Percentiles rank a stretch among this genome's conserved stretches.
Evolutionary conservation across 2,888 invertebrate species (phyloP).

Genomic region (Agrotis exclamationis): DNA sequence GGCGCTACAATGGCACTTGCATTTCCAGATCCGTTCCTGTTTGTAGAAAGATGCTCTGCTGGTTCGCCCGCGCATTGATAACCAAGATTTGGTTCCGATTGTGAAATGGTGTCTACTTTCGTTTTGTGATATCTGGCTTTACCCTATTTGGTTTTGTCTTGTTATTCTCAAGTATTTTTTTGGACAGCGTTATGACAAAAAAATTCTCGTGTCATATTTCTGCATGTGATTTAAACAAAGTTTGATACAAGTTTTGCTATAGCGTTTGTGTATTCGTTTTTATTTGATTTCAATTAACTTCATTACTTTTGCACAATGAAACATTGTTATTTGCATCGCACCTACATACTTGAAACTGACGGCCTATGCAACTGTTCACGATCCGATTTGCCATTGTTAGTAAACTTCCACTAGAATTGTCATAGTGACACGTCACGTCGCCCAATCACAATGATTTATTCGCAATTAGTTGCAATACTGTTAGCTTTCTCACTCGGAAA

Average conservation of each 20-base stretch:
- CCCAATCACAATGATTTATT: constrained; percentile 73
- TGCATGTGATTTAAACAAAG: background rate
- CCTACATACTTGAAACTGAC: constrained; percentile 6
- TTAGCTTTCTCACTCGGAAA: constrained; percentile 62
- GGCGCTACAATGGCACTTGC: constrained; percentile 73
- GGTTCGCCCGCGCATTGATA: constrained; percentile 64
- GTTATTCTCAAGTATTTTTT: background rate
- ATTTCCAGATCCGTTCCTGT: constrained; percentile 70
- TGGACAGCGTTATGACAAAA: background rate
- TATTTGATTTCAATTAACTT: background rate
- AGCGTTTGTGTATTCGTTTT: background rate
- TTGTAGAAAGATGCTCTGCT: constrained; percentile 62
- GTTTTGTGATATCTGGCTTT: constrained; percentile 10
- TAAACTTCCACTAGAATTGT: constrained; percentile 44
- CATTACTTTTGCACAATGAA: constrained; percentile 5
- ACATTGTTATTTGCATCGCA: constrained; percentile 23
- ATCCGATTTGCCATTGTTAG: constrained; percentile 44
- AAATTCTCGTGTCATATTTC: background rate
- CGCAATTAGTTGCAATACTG: constrained; percentile 72
- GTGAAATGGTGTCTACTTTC: constrained; percentile 50
- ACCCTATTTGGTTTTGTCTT: too few species aligned
- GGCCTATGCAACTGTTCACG: constrained; percentile 34
- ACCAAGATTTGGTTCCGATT: constrained; percentile 38
- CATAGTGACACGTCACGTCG: constrained; percentile 50
- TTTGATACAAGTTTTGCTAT: too few species aligned